Evolutionary conservation across 2,888 invertebrate species (phyloP), one percentile per base, ranked within the genome.

Genomic region (Leucophenga montana): DNA sequence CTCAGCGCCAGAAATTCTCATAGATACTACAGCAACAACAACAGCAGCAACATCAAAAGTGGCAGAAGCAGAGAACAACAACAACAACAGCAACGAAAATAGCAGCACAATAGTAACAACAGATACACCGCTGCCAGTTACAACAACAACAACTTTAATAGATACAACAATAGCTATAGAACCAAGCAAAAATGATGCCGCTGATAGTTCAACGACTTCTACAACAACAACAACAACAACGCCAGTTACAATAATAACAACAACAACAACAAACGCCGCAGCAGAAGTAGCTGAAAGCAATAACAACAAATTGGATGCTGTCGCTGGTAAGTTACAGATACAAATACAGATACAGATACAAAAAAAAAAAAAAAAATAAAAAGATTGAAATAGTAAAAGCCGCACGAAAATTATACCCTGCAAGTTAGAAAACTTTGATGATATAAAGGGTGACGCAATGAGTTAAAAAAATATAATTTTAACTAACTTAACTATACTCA

Each of bases 281-380:
- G 14, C 66, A n/a, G 14, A 50, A 18, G 18, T 5, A 16, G 50
- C 50, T 48, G 48, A 22, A 46, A 27, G 67, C 71, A 54, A 71
- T 71, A 57, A 71, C 75, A 77, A 77, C 77, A 82, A 72, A 82
- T 78, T 80, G 76, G 83, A 78, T 75, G 70, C 77, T 53, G 73
- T 46, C 33, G 62, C 83, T 82, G 84, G 81, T 81, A 72, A 81
- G 81, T 81, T 76, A 74, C 54, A 72, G n/a, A n/a, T n/a, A n/a
- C n/a, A n/a, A n/a, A n/a, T n/a, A n/a, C n/a, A n/a, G n/a, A n/a
- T n/a, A n/a, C 73, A 33, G 33, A 33, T 33, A 33, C 33, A 3
- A 6, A n/a, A n/a, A 59, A 31, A 14, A 59, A 33, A 3, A 59
- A 31, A 59, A 33, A 9, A n/a, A 59, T 16, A 59, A n/a, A n/a